phyloP scores from a whole-genome alignment of 2,797 vertebrate genomes.

The Aselliscus stoliczkanus region DNA sequence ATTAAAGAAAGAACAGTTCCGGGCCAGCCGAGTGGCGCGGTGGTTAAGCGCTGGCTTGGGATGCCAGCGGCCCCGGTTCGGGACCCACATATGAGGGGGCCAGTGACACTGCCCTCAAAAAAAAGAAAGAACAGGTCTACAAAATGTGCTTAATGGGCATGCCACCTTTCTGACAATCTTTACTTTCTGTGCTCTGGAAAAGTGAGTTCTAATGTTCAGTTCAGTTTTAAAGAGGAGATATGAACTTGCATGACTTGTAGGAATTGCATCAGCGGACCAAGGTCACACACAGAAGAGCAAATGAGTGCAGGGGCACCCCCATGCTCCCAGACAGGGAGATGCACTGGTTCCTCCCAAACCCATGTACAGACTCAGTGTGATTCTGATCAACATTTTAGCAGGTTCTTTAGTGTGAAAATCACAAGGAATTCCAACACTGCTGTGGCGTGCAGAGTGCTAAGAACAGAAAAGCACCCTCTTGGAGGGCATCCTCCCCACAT shows the following conservation, averaged over 20 bases:
- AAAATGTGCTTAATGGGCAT: not conserved
- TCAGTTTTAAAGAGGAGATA: not conserved
- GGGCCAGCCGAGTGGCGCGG: no score
- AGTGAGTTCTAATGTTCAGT: not conserved
- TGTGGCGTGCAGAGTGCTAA: not conserved
- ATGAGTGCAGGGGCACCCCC: not conserved
- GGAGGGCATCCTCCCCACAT: not conserved
- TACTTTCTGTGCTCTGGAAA: not conserved
- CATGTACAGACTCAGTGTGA: not conserved
- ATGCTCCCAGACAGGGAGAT: no score
- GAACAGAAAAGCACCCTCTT: not conserved
- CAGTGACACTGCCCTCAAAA: no score
- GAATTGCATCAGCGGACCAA: not conserved
- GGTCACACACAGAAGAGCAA: not conserved
- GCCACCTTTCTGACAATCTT: not conserved
- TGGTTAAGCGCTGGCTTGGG: no score
- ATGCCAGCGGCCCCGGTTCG: no score
- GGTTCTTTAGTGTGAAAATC: not conserved
- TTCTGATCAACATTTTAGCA: not conserved
- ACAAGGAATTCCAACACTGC: not conserved
- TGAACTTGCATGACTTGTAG: not conserved
- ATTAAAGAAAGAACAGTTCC: slow-evolving; percentile 12
- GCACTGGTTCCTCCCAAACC: not conserved
- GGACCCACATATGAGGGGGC: no score
- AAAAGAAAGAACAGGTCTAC: not conserved